These are phyloP conservation scores for Leptinotarsa peninsularis DNA, from an alignment of 2,888 invertebrate species.

Conservation along the genomic window DNA sequence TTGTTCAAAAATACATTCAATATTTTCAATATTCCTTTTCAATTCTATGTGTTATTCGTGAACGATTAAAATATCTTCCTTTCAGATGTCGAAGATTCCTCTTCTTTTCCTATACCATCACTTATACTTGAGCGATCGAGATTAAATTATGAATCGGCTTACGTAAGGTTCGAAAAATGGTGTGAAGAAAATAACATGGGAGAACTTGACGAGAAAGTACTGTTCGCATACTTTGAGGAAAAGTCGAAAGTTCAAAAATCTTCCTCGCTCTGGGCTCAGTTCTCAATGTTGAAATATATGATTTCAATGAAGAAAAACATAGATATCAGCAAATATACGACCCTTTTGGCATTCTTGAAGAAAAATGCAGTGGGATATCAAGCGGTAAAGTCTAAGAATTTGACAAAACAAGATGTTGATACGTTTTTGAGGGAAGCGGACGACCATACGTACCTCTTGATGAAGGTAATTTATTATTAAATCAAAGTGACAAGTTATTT, in stretches of 20 bases:
- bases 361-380: slow-evolving; percentile 21
- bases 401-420: slow-evolving; percentile 24
- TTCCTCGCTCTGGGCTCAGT: slow-evolving; percentile 23
- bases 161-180: slow-evolving; percentile 26
- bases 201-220: slow-evolving; percentile 17
- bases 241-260: slow-evolving; percentile 25
- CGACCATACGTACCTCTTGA: slow-evolving; percentile 24
- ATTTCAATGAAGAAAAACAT: slow-evolving; percentile 12
- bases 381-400: slow-evolving; percentile 25
- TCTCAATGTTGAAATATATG: slow-evolving; percentile 28
- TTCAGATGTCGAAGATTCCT: neutral
- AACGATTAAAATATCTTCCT: neutral
- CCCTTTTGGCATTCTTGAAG: slow-evolving; percentile 20
- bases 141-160: slow-evolving; percentile 24
- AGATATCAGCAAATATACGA: slow-evolving; percentile 23
- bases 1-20: too few species aligned
- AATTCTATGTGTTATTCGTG: too few species aligned
- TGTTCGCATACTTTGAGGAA: slow-evolving; percentile 24
- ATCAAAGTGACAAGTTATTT: too few species aligned
- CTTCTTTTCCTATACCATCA: neutral
- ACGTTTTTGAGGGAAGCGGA: slow-evolving; percentile 24
- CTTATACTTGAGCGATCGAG: slow-evolving; percentile 22
- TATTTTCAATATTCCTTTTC: too few species aligned
- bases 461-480: slow-evolving; percentile 25
- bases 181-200: slow-evolving; percentile 15